Base-by-base conservation (phyloP, 2,113 vertebrate genomes). In the Vulpes vulpes region DNA sequence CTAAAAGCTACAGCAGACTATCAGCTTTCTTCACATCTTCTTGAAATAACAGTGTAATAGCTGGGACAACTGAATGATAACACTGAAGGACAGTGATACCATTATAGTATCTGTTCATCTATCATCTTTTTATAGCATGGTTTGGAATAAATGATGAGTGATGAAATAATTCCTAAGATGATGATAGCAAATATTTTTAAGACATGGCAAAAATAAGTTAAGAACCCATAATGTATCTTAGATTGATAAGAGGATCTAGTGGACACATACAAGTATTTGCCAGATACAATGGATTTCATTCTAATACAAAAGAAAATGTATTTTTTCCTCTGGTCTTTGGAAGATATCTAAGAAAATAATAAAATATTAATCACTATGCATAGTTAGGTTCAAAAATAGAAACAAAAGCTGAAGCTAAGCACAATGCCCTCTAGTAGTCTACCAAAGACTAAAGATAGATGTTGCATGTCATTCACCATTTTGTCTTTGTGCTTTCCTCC, bases 131-230 rank as follows among this genome's bases (percentile, higher is more conserved):
- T 83, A 87, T 82, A 32, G 22, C 38, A 67, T 59, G 43, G 15
- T 8, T 93, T 73, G 49, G 27, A 88, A 87, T 88, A 69, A 71
- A 15, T 78, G 16, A 76, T 69, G 65, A 93, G 17, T 87, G 81
- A 69, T 83, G 27, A 81, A 83, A 32, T 81, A 91, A 38, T 53
- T 53, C 14, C 32, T 73, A 87, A 90, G 27, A 59, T 69, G 23
- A 73, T 57, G 8, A 30, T 0, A 86, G 6, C 23, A 73, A 91
- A 67, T 53, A 23, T 10, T 59, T 87, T 76, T 10, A 84, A 91
- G 5, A 78, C 27, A 19, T 7, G 51, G 14, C 53, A 69, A 74
- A 91, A 64, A 35, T 67, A 71, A 82, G 19, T 23, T 32, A 89
- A 71, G 15, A 89, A 82, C 12, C 8, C 17, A 15, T 64, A 69